Evolutionary conservation across 2,797 vertebrate species (phyloP).

Genomic region (Mus spretus): DNA sequence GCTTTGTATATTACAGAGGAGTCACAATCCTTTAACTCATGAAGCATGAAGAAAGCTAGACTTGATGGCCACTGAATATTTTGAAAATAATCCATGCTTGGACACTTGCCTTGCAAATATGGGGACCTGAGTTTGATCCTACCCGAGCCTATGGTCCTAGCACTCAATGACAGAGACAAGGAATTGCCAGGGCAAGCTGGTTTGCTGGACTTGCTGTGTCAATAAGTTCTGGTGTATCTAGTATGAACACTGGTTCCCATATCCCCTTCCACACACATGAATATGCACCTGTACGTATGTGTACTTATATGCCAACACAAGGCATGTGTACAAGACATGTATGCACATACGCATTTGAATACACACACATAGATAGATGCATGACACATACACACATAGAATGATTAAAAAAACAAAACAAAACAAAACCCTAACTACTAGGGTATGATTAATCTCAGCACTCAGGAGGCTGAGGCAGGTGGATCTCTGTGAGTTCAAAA

Average conservation of each 20-base stretch:
- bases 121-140: neutral
- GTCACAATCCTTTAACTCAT: neutral
- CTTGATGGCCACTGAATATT: neutral
- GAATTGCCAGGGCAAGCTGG: no score
- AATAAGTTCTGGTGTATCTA: neutral
- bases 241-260: neutral
- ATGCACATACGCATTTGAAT: neutral
- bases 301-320: neutral
- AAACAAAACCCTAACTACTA: neutral
- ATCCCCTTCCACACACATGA: neutral
- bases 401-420: neutral
- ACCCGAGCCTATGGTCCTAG: neutral
- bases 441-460: neutral
- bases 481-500: neutral
- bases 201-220: neutral
- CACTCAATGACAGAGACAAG: neutral
- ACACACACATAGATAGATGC: neutral
- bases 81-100: neutral
- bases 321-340: no score
- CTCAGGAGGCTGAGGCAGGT: neutral
- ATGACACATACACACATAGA: neutral
- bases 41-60: neutral
- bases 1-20: neutral
- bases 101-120: neutral
- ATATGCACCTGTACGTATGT: neutral